Evolutionary conservation across 2,888 invertebrate species (phyloP), one percentile per base, ranked within the genome.

Genomic region (Gymnocheta viridis): DNA sequence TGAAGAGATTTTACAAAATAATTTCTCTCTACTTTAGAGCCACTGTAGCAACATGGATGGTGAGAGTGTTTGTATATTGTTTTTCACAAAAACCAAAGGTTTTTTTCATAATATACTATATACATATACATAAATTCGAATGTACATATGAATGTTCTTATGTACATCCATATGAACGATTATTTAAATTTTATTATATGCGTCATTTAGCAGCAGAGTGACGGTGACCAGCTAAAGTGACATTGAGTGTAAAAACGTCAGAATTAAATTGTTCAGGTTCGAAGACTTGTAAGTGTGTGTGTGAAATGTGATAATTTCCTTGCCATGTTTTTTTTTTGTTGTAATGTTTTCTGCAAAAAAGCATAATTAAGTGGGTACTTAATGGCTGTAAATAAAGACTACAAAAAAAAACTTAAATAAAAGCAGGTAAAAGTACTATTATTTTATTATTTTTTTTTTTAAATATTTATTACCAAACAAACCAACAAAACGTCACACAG

Each of bases 301-400:
- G 7, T 56, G 41, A 32, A 70, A 41, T 70, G 78, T 54, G 62
- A 62, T 79, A 44, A 79, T 62, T 69, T 51, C 10, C 41, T 51
- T 79, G 62, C 12, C 54, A 44, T 79, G 54, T 62, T 19, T 72
- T 27, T 32, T 41, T 38, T 19, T 56, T 67, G 51, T 32, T 32
- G 38, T n/a, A 41, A 60, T 17, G 38, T 54, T 64, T 41, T 74
- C 14, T 49, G 38, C 19, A 77, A 41, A 51, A 76, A 29, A 66
- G 7, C 60, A 47, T 84, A 81, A 84, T 84, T 84, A 81, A 84
- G 72, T 77, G 81, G 81, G 62, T 73, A 81, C 77, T 84, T 84
- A 84, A 84, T 73, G 62, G 77, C 62, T 80, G 60, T 22, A 72
- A 60, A 81, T 54, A 38, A 35, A n/a, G 22, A 27, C 27, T n/a